These are phyloP conservation scores for Phrynosoma platyrhinos DNA, from an alignment of 2,113 vertebrate genomes.

Conservation along the genomic window DNA sequence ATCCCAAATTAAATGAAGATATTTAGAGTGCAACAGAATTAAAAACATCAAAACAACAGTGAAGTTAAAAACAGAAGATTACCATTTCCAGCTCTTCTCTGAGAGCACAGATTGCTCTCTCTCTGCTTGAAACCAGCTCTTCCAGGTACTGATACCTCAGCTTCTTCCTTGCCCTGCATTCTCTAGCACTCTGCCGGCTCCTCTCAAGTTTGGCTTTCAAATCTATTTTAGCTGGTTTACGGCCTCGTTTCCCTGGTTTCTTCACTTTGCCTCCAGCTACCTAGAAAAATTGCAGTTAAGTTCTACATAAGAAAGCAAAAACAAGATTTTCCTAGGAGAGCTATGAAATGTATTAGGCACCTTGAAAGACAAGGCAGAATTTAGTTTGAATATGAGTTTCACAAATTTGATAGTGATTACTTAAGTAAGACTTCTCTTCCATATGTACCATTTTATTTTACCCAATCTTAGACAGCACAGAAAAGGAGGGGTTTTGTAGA, in stretches of 20 bases:
- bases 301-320: background rate
- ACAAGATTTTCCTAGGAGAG: background rate
- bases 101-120: slow-evolving; percentile 95
- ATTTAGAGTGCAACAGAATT: too few relatives aligned
- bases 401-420: background rate
- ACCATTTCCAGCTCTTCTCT: slow-evolving; percentile 98
- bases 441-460: background rate
- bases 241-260: slow-evolving; percentile 95
- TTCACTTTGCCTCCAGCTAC: slow-evolving; percentile 94
- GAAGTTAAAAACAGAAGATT: background rate
- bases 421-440: background rate
- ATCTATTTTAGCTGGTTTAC: slow-evolving; percentile 97
- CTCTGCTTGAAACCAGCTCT: slow-evolving; percentile 95
- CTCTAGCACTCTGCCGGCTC: slow-evolving; percentile 94
- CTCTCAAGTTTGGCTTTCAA: slow-evolving; percentile 97
- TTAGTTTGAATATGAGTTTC: background rate
- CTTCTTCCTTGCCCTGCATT: slow-evolving; percentile 95
- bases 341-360: background rate
- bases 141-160: slow-evolving; percentile 97
- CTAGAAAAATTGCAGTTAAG: slow-evolving; percentile 67
- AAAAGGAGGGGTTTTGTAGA: background rate
- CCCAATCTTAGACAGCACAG: background rate
- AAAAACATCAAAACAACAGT: background rate
- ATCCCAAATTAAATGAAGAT: background rate
- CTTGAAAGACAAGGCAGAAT: too few relatives aligned